These are phyloP conservation scores for Calonectris borealis DNA, from an alignment of 2,113 vertebrate species.

Conservation along the genomic window DNA sequence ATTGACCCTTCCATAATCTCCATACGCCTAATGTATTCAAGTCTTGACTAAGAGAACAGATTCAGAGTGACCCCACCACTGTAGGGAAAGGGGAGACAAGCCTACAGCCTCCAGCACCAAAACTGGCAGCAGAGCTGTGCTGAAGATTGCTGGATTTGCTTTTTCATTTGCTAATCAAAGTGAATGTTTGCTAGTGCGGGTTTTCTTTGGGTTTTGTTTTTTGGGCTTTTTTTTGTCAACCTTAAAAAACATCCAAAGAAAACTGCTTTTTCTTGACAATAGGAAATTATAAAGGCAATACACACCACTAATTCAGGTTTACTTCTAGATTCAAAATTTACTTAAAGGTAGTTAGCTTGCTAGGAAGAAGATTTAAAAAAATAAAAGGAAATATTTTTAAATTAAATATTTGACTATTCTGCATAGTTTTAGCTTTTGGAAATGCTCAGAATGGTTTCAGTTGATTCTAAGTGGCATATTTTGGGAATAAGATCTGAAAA, in stretches of 20 bases:
- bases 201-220: not conserved
- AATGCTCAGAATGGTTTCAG: not conserved
- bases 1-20: not conserved
- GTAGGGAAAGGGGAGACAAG: not conserved
- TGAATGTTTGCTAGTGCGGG: not conserved
- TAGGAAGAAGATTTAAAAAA: not conserved
- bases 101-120: not conserved
- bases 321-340: not conserved
- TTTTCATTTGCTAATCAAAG: not conserved
- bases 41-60: not conserved
- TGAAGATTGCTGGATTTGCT: not conserved
- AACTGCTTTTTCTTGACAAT: not conserved
- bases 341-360: not conserved
- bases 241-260: not conserved
- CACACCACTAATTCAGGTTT: not conserved
- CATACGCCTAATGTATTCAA: fast-evolving
- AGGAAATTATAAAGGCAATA: not conserved
- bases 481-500: slow-evolving; percentile 35
- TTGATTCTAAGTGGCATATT: not conserved
- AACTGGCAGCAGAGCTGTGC: not conserved
- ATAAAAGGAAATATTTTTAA: not conserved
- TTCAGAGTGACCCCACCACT: not conserved
- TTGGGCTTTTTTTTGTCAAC: not conserved
- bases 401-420: not conserved
- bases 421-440: not conserved